Evolutionary conservation across 2,113 vertebrate species (phyloP), one percentile per base, ranked within the genome.

Genomic region (Vicugna pacos): DNA sequence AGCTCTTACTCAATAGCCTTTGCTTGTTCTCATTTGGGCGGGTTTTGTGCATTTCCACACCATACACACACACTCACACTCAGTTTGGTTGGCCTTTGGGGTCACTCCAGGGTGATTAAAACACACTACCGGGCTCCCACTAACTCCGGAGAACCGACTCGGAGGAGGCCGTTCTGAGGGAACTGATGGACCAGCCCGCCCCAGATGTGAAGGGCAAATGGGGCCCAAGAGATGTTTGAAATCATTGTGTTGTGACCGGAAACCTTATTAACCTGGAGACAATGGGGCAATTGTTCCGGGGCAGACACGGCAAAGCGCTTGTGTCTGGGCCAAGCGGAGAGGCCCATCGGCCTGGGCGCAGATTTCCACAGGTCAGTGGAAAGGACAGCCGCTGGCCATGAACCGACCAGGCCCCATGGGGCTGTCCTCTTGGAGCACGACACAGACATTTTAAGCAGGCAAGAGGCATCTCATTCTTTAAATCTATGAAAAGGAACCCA

Each of bases 231-330:
- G 80, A 76, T 88, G 76, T 86, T 73, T 91, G 84, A 83, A 94
- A 75, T 90, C 91, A 80, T 79, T 92, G 69, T 72, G 50, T 77
- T 95, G 89, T 81, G 84, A 92, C 84, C 91, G 42, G 65, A 91
- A 94, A 42, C 50, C 65, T 95, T 88, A 86, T 96, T 96, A 95
- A 67, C 48, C 72, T 52, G 14, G 69, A 87, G 70, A 97, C 94
- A 97, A 58, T 67, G 62, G 70, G 17, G 7, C n/a, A 48, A 60
- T 92, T 93, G 93, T 92, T 65, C 87, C 16, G 1, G 38, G 73
- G 42, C 73, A 72, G 75, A 94, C 88, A 87, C 82, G 64, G 80
- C 60, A 28, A 88, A 90, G 58, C 24, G 30, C 72, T 73, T 1
- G 56, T 20, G 60, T 64, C 93, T 60, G 76, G 91, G 75, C 76